phyloP scores from a whole-genome alignment of 1,140 invertebrate genomes.

The Philopotamus ludificatus region DNA sequence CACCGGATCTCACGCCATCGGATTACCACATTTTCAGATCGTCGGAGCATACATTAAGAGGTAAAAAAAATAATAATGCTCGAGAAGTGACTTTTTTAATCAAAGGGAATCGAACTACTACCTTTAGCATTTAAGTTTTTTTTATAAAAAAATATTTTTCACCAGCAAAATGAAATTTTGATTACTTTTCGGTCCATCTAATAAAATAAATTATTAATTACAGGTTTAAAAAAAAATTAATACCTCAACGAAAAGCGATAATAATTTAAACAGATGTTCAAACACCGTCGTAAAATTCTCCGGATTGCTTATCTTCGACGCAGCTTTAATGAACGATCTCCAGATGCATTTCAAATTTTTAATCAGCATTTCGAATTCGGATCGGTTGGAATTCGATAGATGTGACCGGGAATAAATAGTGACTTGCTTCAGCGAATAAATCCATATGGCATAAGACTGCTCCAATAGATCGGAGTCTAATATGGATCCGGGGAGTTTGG shows the following conservation, averaged over 20 bases:
- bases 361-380: conserved; percentile 33
- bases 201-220: too few relatives aligned
- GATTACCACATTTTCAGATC: too few relatives aligned
- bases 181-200: too few relatives aligned
- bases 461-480: conserved; percentile 18
- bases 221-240: not conserved
- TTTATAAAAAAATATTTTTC: too few relatives aligned
- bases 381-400: conserved; percentile 26
- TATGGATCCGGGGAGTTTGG: conserved; percentile 15
- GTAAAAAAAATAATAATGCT: not conserved
- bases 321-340: conserved; percentile 46
- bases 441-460: conserved; percentile 1
- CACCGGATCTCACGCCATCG: too few relatives aligned
- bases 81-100: too few relatives aligned
- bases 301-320: not conserved
- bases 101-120: too few relatives aligned
- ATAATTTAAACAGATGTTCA: not conserved
- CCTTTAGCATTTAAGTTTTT: too few relatives aligned
- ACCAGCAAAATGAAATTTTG: too few relatives aligned
- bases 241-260: conserved; percentile 1
- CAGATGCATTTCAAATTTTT: conserved; percentile 47
- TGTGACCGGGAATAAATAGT: conserved; percentile 20
- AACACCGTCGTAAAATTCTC: not conserved
- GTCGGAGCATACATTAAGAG: too few relatives aligned
- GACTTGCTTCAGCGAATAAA: conserved; percentile 23